These are phyloP conservation scores for Hycleus cichorii DNA, from an alignment of 1,140 invertebrate genomes.

Conservation along the genomic window DNA sequence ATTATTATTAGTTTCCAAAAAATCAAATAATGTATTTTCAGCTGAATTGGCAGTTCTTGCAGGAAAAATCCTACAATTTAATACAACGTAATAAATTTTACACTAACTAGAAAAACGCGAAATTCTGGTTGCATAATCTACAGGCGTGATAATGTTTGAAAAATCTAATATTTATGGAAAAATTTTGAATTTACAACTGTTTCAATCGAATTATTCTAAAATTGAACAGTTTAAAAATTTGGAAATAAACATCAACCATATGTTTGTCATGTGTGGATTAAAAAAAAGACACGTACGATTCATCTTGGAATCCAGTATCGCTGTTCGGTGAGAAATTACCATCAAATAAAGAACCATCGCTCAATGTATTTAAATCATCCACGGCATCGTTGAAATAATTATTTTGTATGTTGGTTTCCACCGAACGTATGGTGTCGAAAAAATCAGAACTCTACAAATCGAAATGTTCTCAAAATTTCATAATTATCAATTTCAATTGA, in stretches of 20 bases:
- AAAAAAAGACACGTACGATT: conserved; percentile 5
- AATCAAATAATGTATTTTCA: conserved; percentile 23
- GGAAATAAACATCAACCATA: neutral
- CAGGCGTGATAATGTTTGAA: too few species aligned
- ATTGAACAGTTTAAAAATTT: neutral
- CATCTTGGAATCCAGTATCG: conserved; percentile 20
- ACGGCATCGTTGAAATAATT: conserved; percentile 25
- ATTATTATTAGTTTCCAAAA: conserved; percentile 21
- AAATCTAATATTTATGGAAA: too few species aligned
- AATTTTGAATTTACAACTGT: neutral
- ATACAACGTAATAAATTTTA: too few species aligned
- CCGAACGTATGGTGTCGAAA: conserved; percentile 37
- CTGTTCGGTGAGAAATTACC: conserved; percentile 29
- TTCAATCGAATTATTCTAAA: neutral
- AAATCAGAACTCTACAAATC: conserved; percentile 37
- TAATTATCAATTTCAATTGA: neutral
- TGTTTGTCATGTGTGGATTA: neutral
- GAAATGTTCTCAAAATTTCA: neutral
- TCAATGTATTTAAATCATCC: conserved; percentile 31
- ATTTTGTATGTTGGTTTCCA: conserved; percentile 35
- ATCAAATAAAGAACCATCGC: conserved; percentile 32
- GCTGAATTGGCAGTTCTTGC: conserved; percentile 22
- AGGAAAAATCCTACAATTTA: conserved; percentile 13
- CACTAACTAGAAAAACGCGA: too few species aligned
- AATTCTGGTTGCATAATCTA: too few species aligned